Conservation (phyloP, 2,888 invertebrate species). For the Stegophylla sp. region DNA sequence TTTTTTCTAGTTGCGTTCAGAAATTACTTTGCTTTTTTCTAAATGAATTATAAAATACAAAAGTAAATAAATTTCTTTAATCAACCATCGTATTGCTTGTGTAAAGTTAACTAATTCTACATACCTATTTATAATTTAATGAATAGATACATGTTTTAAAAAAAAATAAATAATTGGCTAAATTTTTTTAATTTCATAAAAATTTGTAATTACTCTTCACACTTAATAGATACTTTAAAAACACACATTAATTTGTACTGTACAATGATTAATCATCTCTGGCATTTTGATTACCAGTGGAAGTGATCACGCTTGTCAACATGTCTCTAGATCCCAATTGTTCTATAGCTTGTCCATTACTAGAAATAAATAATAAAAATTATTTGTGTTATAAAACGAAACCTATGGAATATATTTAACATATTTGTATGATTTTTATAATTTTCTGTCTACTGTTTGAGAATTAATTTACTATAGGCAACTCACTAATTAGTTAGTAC, state of each 20-base stretch:
- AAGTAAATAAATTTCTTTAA: too few relatives aligned
- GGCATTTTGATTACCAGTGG: constrained; percentile 64
- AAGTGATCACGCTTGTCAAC: constrained; percentile 68
- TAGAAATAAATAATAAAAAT: constrained; percentile 61
- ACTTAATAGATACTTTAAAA: background rate
- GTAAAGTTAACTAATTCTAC: too few relatives aligned
- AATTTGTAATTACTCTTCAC: background rate
- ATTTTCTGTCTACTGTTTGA: background rate
- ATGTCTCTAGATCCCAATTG: constrained; percentile 65
- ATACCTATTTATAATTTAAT: background rate
- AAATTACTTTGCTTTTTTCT: background rate
- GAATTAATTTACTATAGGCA: background rate
- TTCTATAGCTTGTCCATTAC: constrained; percentile 71
- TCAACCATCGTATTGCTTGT: background rate
- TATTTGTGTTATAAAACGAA: background rate
- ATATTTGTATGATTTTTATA: background rate
- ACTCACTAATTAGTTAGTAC: too few relatives aligned
- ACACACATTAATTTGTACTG: background rate
- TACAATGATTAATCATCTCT: constrained; percentile 46
- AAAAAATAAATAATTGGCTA: constrained; percentile 31
- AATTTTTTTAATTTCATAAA: constrained; percentile 11
- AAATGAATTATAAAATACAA: too few relatives aligned
- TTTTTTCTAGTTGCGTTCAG: background rate
- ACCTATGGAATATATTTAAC: background rate
- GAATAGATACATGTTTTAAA: background rate